Base-by-base conservation (phyloP, 2,113 vertebrate species). In the Pelecanus crispus region DNA sequence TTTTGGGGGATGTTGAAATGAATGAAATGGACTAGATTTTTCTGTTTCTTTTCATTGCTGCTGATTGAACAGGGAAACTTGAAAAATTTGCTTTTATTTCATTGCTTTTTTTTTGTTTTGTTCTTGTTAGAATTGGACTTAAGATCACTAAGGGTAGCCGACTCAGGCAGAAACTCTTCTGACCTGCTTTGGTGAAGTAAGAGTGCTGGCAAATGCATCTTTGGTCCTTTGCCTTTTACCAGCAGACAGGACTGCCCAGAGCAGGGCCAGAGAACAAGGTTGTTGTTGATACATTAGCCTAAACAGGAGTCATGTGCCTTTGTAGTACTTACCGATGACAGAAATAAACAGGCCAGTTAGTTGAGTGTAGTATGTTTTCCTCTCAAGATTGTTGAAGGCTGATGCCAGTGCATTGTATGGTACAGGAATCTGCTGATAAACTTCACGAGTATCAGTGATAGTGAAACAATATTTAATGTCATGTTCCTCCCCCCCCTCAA, bases 401-500 rank as follows among this genome's bases (percentile, higher is more conserved):
- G 17, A 13, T 52, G 90, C 22, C 24, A 26, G 52, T 25, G 38
- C 0, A 0, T 52, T 81, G 13, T 17, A 4, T 4, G 17, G 24
- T 70, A 14, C 13, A 47, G 53, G 44, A 55, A 68, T 45, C 10
- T 2, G 2, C 32, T 62, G 52, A 32, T 55, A 65, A 75, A 32
- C 61, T 42, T 83, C 20, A 55, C 18, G 50, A 44, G 6, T 34
- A 16, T 32, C 14, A 55, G 38, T 2, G 1, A 16, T 16, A 38
- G 32, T 42, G 32, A 53, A 77, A 62, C n/a, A 65, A 7, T 74
- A 40, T 53, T 80, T 79, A 21, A 44, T n/a, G 11, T 55, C 7
- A 12, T 17, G 17, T 24, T 62, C 7, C 11, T 29, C 32, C 6
- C 25, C 11, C 1, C 2, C 4, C 8, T 11, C 25, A 32, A 0